A percentile compares a stretch with the other conserved stretches of the same genome.
Conservation (phyloP, 2,113 vertebrate genomes). For the Malurus melanocephalus region DNA sequence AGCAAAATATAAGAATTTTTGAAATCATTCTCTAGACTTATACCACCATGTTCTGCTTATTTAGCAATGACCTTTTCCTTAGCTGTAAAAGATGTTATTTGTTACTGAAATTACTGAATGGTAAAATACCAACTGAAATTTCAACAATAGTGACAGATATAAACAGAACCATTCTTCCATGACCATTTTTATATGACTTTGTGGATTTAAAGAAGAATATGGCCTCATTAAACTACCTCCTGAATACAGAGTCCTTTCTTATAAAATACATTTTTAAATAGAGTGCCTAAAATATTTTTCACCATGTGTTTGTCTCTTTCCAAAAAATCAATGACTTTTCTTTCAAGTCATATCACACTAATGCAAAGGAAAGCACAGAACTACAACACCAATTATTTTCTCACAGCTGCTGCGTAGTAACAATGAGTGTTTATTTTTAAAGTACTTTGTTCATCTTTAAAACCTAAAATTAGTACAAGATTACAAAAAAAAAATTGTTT, state of each 20-base stretch:
- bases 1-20: neutral
- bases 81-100: neutral
- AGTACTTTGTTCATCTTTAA: neutral
- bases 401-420: neutral
- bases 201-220: neutral
- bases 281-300: neutral
- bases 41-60: neutral
- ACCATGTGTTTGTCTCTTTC: neutral
- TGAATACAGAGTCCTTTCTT: neutral
- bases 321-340: neutral
- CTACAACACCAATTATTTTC: neutral
- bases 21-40: neutral
- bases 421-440: conserved; percentile 18
- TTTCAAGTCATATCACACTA: neutral
- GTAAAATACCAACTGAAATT: neutral
- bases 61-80: neutral
- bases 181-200: neutral
- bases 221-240: neutral
- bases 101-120: neutral
- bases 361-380: neutral
- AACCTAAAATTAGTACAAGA: neutral
- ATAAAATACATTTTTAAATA: neutral
- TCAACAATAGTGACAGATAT: neutral
- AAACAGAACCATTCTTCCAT: neutral
- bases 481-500: neutral